Evolutionary conservation across 1,140 invertebrate species (phyloP).

Genomic region (Meloidogyne hapla): DNA sequence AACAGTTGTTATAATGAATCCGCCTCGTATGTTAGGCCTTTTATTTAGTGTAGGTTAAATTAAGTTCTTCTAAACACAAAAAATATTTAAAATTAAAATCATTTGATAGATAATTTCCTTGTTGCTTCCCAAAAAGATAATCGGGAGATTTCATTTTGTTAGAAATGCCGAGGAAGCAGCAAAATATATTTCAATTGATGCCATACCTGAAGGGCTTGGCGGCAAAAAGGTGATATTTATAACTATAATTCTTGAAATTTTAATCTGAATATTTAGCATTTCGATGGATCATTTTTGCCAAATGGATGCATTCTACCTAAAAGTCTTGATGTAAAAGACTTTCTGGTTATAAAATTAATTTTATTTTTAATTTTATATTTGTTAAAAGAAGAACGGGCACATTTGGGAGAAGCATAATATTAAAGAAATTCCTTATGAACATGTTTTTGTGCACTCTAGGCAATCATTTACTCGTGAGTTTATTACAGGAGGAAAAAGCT

Average conservation of each 20-base stretch:
- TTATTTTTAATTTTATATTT: neutral
- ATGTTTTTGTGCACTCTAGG: slow-evolving; percentile 14
- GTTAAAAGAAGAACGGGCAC: slow-evolving; percentile 39
- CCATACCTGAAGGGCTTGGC: slow-evolving; percentile 45
- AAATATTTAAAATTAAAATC: neutral
- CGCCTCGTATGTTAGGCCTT: slow-evolving; percentile 39
- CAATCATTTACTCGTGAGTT: slow-evolving; percentile 30
- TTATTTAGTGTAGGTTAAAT: slow-evolving; percentile 39
- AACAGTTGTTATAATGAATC: slow-evolving; percentile 49
- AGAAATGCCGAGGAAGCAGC: slow-evolving; percentile 30
- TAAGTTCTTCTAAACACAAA: neutral
- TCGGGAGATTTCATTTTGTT: slow-evolving; percentile 46
- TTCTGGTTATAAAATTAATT: slow-evolving; percentile 27
- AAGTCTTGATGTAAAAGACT: slow-evolving; percentile 38
- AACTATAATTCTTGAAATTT: no score
- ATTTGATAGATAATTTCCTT: slow-evolving; percentile 45
- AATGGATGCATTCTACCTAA: slow-evolving; percentile 39
- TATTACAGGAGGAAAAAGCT: slow-evolving; percentile 23
- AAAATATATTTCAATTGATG: slow-evolving; percentile 33
- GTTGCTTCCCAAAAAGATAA: slow-evolving; percentile 33
- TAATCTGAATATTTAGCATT: no score
- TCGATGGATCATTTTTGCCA: slow-evolving; percentile 13
- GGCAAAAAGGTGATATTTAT: slow-evolving; percentile 30
- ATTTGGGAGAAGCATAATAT: slow-evolving; percentile 34
- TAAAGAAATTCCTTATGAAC: slow-evolving; percentile 40